Evolutionary conservation across 2,888 invertebrate species (phyloP).

Genomic region (Cosmia pyralina): DNA sequence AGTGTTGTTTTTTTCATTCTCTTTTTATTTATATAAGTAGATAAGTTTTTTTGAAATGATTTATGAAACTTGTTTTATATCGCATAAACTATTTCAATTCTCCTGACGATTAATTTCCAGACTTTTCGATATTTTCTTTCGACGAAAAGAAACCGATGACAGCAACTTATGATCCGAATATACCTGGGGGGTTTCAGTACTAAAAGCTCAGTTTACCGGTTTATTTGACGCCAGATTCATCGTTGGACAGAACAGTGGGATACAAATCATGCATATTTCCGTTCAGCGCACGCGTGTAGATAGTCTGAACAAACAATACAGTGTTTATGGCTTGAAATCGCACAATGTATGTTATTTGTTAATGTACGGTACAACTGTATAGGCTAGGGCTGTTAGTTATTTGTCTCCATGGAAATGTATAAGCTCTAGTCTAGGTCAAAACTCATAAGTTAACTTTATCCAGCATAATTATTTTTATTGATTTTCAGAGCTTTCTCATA

Average conservation of each 20-base stretch:
- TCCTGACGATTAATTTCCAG: conserved; percentile 15
- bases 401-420: conserved; percentile 12
- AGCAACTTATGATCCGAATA: background rate
- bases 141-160: conserved; percentile 7
- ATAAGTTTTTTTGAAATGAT: background rate
- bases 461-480: background rate
- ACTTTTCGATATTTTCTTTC: conserved; percentile 1
- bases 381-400: conserved; percentile 25
- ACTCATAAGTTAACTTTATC: background rate
- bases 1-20: too few relatives aligned
- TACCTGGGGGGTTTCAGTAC: background rate
- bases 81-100: conserved; percentile 4
- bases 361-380: conserved; percentile 25
- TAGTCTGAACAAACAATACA: conserved; percentile 60
- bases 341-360: conserved; percentile 52
- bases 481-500: too few relatives aligned
- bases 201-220: conserved; percentile 25
- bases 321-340: conserved; percentile 60
- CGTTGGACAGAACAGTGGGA: conserved; percentile 54
- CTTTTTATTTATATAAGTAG: background rate
- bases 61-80: conserved; percentile 5
- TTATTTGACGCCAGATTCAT: conserved; percentile 52
- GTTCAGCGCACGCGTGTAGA: conserved; percentile 47
- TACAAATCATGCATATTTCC: conserved; percentile 62
- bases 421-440: background rate